Conservation (phyloP, 2,113 vertebrate genomes). For the Mystacornis crossleyi region DNA sequence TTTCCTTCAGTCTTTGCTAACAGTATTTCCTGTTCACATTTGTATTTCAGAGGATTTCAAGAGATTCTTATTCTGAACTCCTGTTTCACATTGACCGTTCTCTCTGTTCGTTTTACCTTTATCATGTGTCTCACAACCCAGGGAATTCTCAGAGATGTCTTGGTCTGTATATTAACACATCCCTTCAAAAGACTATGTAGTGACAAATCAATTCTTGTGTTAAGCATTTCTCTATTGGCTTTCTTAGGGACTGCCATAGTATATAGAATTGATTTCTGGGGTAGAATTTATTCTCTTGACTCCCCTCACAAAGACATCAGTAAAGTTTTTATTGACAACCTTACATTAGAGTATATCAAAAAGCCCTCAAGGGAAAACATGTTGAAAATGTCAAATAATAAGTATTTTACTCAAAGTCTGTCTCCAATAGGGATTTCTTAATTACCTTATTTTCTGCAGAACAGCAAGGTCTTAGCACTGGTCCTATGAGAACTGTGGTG, state of each 20-base stretch:
- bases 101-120: background rate
- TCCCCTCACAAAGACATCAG: background rate
- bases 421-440: background rate
- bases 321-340: background rate
- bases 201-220: background rate
- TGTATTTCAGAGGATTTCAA: background rate
- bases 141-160: background rate
- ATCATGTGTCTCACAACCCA: background rate
- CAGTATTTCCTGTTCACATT: background rate
- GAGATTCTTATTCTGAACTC: background rate
- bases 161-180: background rate
- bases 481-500: accelerated
- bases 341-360: background rate
- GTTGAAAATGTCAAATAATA: background rate
- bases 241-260: background rate
- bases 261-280: background rate
- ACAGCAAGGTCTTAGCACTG: background rate
- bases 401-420: background rate
- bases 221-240: background rate
- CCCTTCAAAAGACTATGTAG: background rate
- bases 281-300: background rate
- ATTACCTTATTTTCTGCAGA: background rate
- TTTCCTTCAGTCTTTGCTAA: background rate
- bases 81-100: background rate
- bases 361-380: background rate